Base-by-base conservation (phyloP, 2,113 vertebrate species). In the Periophthalmodon schlosseri region DNA sequence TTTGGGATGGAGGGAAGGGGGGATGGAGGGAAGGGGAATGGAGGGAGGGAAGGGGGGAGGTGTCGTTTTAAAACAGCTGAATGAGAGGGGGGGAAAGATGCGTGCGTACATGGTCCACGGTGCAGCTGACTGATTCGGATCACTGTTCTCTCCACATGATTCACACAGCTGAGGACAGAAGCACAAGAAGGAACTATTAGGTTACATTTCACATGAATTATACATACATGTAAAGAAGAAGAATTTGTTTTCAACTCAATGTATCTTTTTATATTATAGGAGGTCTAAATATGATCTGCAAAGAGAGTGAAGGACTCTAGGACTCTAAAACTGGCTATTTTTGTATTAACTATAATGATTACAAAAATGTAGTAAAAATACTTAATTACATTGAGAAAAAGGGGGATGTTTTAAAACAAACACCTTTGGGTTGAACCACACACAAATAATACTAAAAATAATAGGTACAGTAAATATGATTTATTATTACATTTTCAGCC, bases 121-220 rank as follows among this genome's bases (percentile, higher is more conserved):
- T 86, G 77, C 86, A 89, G 87, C 88, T 82, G 79, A 84, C 81
- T 87, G 88, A 89, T 87, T 78, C 64, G 50, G 65, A 88, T 85
- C 80, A 68, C 66, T 68, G 77, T 78, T 84, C 76, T 33, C 72
- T 49, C 72, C 7, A 49, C 54, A 74, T 69, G 74, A 77, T 85
- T 78, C 76, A 75, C 34, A 82, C 49, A 68, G 69, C 87, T 76
- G 81, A 78, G 84, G 78, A 84, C 15, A 49, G 71, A 78, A 58
- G 73, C 63, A 9, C 18, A 18, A 65, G 63, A 65, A 65, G 18
- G 18, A 34, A 13, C 34, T 65, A 39, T 63, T 63, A 34, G 60
- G 57, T 60, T 60, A 60, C 57, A 60, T 63, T 34, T 34, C 15
- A 28, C 60, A 34, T 63, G 28, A 63, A 36, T 63, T 63, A 63